Conservation (phyloP, 2,888 invertebrate species). For the Lasiommata megera region DNA sequence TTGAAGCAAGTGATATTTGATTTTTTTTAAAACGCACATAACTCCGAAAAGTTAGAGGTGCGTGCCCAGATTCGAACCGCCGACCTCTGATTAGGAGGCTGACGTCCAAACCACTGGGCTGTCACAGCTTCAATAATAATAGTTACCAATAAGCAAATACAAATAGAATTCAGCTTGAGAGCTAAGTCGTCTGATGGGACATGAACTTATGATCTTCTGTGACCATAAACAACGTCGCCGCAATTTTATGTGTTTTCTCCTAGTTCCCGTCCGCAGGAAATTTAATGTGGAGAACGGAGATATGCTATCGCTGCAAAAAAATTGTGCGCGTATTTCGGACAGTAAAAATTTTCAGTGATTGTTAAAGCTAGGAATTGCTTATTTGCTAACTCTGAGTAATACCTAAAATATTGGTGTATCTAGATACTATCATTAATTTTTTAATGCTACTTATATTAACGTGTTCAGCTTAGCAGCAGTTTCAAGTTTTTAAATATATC, state of each 20-base stretch:
- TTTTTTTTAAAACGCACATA: no score
- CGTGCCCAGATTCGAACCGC: no score
- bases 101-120: no score
- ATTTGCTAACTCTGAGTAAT: neutral
- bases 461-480: no score
- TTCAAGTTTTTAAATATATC: no score
- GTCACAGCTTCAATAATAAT: no score
- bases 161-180: slow-evolving; percentile 8
- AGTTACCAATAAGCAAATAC: neutral
- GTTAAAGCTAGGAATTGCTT: neutral
- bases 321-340: slow-evolving; percentile 5
- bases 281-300: slow-evolving; percentile 35
- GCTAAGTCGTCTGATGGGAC: slow-evolving; percentile 35
- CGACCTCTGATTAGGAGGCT: no score
- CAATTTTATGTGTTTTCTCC: slow-evolving; percentile 46
- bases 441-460: no score
- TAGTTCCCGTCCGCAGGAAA: slow-evolving; percentile 36
- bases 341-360: neutral
- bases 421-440: no score
- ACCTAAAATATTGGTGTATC: neutral
- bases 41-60: no score
- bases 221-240: slow-evolving; percentile 42
- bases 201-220: slow-evolving; percentile 40
- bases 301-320: slow-evolving; percentile 23
- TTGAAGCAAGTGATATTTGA: no score